phyloP scores from a whole-genome alignment of 2,888 invertebrate genomes.

The Graphium colonna region DNA sequence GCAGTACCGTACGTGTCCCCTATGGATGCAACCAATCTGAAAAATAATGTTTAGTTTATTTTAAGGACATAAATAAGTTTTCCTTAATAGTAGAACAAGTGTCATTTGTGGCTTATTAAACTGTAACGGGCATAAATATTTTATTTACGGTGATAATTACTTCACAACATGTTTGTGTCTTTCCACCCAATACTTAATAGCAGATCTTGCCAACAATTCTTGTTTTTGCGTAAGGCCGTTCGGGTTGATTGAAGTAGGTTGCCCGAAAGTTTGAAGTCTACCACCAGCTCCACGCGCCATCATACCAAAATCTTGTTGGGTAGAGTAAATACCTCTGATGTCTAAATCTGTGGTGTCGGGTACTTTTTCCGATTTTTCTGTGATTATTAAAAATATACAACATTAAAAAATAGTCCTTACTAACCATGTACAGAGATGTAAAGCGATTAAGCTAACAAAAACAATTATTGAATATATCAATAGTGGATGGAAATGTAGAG shows the following conservation, averaged over 20 bases:
- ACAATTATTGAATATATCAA: too few relatives aligned
- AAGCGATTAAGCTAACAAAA: too few relatives aligned
- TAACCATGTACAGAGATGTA: too few relatives aligned
- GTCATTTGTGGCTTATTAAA: too few relatives aligned
- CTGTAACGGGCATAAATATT: too few relatives aligned
- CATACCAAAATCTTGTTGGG: slow-evolving; percentile 88
- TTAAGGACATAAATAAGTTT: too few relatives aligned
- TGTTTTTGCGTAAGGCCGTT: slow-evolving; percentile 91
- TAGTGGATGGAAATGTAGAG: too few relatives aligned
- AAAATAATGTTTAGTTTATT: slow-evolving; percentile 14
- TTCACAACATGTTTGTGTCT: slow-evolving; percentile 93
- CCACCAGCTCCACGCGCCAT: slow-evolving; percentile 85
- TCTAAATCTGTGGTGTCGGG: slow-evolving; percentile 82
- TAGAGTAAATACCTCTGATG: slow-evolving; percentile 87
- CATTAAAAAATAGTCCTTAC: too few relatives aligned
- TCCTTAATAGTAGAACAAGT: too few relatives aligned
- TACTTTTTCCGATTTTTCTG: slow-evolving; percentile 67
- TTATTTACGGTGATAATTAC: slow-evolving; percentile 73
- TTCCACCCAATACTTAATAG: slow-evolving; percentile 95
- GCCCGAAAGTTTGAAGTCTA: slow-evolving; percentile 81
- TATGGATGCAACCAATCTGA: slow-evolving; percentile 88
- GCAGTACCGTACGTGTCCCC: slow-evolving; percentile 93
- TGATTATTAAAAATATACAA: neutral
- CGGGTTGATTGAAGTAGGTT: slow-evolving; percentile 80
- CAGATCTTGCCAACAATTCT: slow-evolving; percentile 90